Evolutionary conservation across 2,888 invertebrate genomes (phyloP).

Genomic region (Panzeria rudis): DNA sequence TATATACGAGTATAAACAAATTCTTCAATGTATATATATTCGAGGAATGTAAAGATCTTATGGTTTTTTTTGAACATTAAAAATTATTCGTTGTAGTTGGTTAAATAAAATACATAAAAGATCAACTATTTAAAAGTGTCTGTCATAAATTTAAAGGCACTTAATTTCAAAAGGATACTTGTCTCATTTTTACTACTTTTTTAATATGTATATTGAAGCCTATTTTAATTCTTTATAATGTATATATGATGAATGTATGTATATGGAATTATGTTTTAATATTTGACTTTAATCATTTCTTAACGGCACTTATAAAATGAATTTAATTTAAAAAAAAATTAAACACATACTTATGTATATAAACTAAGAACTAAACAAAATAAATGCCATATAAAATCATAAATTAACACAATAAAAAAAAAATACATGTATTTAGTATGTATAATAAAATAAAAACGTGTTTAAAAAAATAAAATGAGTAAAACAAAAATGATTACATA

Average conservation of each 20-base stretch:
- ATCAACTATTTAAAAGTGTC: conserved; percentile 36
- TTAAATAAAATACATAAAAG: conserved; percentile 34
- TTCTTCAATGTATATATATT: conserved; percentile 47
- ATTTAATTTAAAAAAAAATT: conserved; percentile 51
- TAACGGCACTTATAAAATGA: conserved; percentile 67
- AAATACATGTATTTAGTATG: not conserved
- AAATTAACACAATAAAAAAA: conserved; percentile 58
- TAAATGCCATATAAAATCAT: conserved; percentile 72
- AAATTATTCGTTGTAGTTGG: conserved; percentile 59
- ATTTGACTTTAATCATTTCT: conserved; percentile 60
- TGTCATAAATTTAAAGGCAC: conserved; percentile 66
- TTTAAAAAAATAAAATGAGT: conserved; percentile 44
- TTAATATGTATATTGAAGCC: conserved; percentile 34
- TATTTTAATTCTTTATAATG: conserved; percentile 41
- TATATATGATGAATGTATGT: conserved; percentile 26
- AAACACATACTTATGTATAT: conserved; percentile 43
- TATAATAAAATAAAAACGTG: conserved; percentile 6
- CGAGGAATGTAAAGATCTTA: conserved; percentile 57
- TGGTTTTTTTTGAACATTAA: conserved; percentile 13
- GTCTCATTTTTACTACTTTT: conserved; percentile 34
- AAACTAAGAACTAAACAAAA: conserved; percentile 68
- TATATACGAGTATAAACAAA: conserved; percentile 13
- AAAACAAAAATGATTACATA: conserved; percentile 51
- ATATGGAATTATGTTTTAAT: conserved; percentile 42
- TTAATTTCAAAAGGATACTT: conserved; percentile 57